Evolutionary conservation across 2,888 invertebrate species (phyloP).

Genomic region (Stictocephala bisonia): DNA sequence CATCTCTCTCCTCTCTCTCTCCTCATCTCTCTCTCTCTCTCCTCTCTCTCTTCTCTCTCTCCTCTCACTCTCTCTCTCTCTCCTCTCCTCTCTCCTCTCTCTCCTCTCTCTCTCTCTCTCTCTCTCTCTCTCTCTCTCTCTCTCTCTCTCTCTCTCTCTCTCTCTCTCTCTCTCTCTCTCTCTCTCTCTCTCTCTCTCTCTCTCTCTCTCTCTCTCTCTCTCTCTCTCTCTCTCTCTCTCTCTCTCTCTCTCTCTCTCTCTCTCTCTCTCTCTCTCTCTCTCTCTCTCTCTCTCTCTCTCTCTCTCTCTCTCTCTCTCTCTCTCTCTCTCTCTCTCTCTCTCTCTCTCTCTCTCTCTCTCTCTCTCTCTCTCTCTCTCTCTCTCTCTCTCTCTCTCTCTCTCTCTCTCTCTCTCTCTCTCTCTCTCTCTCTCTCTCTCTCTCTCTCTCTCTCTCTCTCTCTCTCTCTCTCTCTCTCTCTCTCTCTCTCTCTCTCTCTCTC

Average conservation of each 20-base stretch:
- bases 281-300: not conserved
- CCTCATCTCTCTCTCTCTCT: too few species aligned
- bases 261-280: not conserved
- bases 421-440: not conserved
- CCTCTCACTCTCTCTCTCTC: too few species aligned
- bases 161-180: not conserved
- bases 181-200: not conserved
- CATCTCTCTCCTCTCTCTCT: too few species aligned
- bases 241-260: not conserved
- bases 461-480: not conserved
- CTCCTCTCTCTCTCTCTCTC: not conserved
- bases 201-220: not conserved
- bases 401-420: not conserved
- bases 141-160: not conserved
- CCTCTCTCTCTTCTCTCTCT: too few species aligned
- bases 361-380: not conserved
- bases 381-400: not conserved
- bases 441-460: not conserved
- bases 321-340: not conserved
- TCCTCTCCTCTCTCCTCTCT: too few species aligned
- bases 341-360: not conserved
- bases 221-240: not conserved
- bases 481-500: not conserved
- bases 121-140: not conserved
- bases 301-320: not conserved